Evolutionary conservation across 2,113 vertebrate genomes (phyloP).

Genomic region (Apteryx owenii): DNA sequence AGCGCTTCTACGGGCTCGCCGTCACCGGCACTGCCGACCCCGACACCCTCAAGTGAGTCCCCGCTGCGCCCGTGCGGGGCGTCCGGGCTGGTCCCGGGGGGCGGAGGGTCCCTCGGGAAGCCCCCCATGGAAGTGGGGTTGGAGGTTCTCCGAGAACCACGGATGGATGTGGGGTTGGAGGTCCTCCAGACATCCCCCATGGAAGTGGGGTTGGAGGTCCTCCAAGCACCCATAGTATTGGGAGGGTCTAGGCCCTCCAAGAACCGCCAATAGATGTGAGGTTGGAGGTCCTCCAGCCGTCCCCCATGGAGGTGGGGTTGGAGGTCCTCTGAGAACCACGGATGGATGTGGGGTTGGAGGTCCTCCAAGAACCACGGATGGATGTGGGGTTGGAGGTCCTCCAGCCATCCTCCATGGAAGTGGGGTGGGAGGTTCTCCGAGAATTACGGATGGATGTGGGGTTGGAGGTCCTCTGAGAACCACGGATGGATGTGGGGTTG

Average conservation of each 20-base stretch:
- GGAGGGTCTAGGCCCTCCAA: too few relatives aligned
- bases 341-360: not conserved
- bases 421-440: not conserved
- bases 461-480: too few relatives aligned
- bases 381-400: not conserved
- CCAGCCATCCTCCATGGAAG: too few relatives aligned
- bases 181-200: not conserved
- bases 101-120: too few relatives aligned
- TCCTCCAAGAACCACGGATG: too few relatives aligned
- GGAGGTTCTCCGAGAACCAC: not conserved
- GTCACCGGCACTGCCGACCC: constrained; percentile 84
- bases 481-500: not conserved
- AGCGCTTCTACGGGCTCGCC: constrained; percentile 87
- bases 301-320: not conserved
- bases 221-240: too few relatives aligned
- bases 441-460: not conserved
- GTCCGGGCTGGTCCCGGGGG: too few relatives aligned
- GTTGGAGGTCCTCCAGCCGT: not conserved
- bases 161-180: too few relatives aligned
- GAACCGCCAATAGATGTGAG: too few relatives aligned
- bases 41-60: constrained; percentile 80
- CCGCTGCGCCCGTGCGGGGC: too few relatives aligned
- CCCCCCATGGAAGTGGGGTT: constrained; percentile 36
- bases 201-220: not conserved
- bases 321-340: too few relatives aligned